Conservation (phyloP, 2,888 invertebrate species). For the Pterobdella sp. region DNA sequence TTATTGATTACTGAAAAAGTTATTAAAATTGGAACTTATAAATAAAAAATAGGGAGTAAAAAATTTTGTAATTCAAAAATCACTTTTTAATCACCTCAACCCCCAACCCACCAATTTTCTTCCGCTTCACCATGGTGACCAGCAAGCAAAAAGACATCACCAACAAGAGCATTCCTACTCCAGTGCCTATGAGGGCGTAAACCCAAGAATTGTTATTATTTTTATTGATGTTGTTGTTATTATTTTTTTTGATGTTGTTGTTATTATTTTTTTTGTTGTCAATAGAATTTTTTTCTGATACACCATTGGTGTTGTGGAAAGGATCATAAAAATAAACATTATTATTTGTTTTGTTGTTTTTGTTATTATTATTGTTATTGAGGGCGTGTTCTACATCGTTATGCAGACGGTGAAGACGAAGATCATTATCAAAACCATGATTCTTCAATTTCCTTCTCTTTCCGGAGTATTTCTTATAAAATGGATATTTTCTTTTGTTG, state of each 20-base stretch:
- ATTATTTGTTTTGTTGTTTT: not conserved
- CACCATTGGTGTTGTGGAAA: not conserved
- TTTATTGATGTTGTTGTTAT: not conserved
- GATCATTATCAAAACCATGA: too few species aligned
- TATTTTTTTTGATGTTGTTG: not conserved
- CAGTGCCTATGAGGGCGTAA: not conserved
- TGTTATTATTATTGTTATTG: not conserved
- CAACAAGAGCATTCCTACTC: not conserved
- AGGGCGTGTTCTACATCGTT: not conserved
- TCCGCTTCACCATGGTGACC: conserved; percentile 15
- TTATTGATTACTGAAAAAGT: not conserved
- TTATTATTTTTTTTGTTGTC: not conserved
- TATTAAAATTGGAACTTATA: not conserved
- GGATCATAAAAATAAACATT: not conserved
- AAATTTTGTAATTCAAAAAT: not conserved
- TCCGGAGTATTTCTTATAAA: too few species aligned
- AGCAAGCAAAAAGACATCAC: not conserved
- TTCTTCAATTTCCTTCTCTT: too few species aligned
- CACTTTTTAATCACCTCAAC: not conserved
- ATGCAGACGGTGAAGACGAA: too few species aligned
- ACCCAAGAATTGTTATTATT: not conserved
- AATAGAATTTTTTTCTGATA: not conserved
- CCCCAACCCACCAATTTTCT: conserved; percentile 16
- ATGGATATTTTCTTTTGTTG: too few species aligned
- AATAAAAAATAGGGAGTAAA: not conserved